Percentiles rank a stretch among this genome's conserved stretches.
Conservation (phyloP, 64 coral and sea anemone species). For the Orbicella faveolata region DNA sequence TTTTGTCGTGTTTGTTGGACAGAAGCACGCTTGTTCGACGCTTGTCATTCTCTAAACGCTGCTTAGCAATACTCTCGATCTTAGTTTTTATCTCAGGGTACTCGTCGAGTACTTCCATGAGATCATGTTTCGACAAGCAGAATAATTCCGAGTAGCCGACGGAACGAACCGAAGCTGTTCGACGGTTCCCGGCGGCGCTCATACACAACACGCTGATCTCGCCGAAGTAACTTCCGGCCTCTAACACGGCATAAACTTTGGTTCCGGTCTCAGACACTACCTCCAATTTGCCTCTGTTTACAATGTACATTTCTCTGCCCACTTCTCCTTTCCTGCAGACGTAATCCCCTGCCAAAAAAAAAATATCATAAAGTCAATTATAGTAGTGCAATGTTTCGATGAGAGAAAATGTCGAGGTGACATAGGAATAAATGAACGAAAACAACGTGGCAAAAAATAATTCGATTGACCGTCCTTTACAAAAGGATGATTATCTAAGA, state of each 20-base stretch:
- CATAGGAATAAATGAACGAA: too few species aligned
- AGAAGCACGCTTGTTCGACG: constrained; percentile 59
- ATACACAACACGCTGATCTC: constrained; percentile 91
- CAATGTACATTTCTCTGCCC: constrained; percentile 97
- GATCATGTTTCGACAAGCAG: constrained; percentile 85
- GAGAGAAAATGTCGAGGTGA: too few species aligned
- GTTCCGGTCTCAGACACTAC: constrained; percentile 82
- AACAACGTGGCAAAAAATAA: too few species aligned
- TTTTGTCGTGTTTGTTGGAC: constrained; percentile 24
- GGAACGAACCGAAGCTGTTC: constrained; percentile 94
- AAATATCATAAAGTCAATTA: neutral
- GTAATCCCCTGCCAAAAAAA: constrained; percentile 68
- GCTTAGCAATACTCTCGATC: constrained; percentile 84
- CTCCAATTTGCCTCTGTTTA: constrained; percentile 91
- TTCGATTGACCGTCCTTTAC: too few species aligned
- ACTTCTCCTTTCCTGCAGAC: constrained; percentile 98
- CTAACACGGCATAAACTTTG: constrained; percentile 82
- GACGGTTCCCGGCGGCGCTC: constrained; percentile 78
- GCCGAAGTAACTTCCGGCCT: constrained; percentile 97
- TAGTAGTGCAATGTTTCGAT: too few species aligned
- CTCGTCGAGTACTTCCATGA: constrained; percentile 88
- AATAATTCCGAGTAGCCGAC: constrained; percentile 96
- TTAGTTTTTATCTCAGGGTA: constrained; percentile 88
- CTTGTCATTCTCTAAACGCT: constrained; percentile 94
- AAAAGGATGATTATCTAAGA: too few species aligned